These are phyloP conservation scores for Adrianichthys oophorus DNA, from an alignment of 2,797 vertebrate species.

Conservation along the genomic window DNA sequence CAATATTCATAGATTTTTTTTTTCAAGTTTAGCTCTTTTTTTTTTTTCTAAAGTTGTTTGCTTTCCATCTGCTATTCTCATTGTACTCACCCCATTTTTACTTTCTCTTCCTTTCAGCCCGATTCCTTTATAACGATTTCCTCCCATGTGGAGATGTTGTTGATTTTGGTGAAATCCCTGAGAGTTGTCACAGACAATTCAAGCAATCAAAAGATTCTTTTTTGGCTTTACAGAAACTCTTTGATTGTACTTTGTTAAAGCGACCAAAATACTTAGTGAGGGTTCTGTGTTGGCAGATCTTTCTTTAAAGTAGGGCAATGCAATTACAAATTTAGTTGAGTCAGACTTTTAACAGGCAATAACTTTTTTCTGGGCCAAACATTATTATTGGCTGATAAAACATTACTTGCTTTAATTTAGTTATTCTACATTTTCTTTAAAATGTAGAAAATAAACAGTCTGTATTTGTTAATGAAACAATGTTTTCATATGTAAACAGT, in stretches of 20 bases:
- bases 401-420: no score
- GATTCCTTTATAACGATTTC: constrained; percentile 24
- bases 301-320: no score
- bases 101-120: constrained; percentile 9
- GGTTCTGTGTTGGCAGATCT: constrained; percentile 49
- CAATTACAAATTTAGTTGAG: no score
- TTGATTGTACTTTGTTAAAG: constrained; percentile 64
- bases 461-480: no score
- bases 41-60: constrained; percentile 52
- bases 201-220: constrained; percentile 52
- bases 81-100: not conserved
- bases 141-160: constrained; percentile 52
- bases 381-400: no score
- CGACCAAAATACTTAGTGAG: constrained; percentile 55
- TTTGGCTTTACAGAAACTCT: constrained; percentile 59
- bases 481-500: no score
- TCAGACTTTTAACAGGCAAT: no score
- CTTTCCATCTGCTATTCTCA: constrained; percentile 49
- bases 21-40: constrained; percentile 50
- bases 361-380: no score
- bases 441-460: no score
- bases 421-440: no score
- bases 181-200: constrained; percentile 58
- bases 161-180: constrained; percentile 56
- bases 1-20: constrained; percentile 66